Percentiles rank a stretch among this genome's conserved stretches.
Conservation (phyloP, 2,888 invertebrate genomes). For the Eupithecia inturbata region DNA sequence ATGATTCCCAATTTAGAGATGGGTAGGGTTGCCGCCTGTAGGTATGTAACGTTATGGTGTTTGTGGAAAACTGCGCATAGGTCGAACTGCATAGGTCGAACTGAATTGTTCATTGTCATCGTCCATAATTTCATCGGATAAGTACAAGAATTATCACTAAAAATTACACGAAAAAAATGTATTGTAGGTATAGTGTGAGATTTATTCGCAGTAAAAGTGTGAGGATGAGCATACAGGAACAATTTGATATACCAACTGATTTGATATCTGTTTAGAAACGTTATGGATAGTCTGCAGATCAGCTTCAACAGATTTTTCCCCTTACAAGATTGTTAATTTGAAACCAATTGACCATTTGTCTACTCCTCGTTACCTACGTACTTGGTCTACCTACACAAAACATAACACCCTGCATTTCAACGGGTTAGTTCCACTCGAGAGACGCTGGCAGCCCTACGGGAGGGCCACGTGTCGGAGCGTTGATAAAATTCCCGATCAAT, state of each 20-base stretch:
- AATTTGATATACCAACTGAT: no score
- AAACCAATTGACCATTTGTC: not conserved
- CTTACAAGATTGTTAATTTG: not conserved
- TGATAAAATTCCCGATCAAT: constrained; percentile 16
- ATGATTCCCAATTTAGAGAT: constrained; percentile 31
- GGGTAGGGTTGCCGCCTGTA: constrained; percentile 16
- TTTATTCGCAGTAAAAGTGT: no score
- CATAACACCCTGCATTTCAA: not conserved
- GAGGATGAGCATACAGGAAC: no score
- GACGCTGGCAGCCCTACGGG: constrained; percentile 3
- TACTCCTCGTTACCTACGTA: no score
- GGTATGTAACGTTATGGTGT: constrained; percentile 3
- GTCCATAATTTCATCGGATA: not conserved
- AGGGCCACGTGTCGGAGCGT: constrained; percentile 4
- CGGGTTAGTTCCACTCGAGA: no score
- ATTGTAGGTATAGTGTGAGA: no score
- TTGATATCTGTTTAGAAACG: no score
- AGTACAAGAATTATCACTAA: no score
- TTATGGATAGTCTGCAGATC: no score
- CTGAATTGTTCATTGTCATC: not conserved
- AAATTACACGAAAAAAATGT: no score
- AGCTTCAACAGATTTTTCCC: no score
- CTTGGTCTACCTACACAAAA: not conserved
- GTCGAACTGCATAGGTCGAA: not conserved
- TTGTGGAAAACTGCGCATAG: not conserved